These are phyloP conservation scores for Drosophila koepferae DNA, from an alignment of 2,888 invertebrate genomes.

Conservation along the genomic window DNA sequence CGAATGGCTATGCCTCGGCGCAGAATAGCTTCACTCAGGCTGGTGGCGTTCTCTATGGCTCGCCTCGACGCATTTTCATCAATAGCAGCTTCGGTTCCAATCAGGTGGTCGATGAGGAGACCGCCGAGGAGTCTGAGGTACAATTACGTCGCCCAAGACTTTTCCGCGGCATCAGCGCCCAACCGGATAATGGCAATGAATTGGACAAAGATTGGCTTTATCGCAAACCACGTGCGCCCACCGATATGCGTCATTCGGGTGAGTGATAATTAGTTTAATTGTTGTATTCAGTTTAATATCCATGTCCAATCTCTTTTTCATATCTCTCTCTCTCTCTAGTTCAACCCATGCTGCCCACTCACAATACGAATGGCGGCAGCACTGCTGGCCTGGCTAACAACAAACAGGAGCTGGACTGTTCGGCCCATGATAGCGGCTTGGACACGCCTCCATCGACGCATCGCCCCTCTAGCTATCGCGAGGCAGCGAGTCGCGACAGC, in stretches of 20 bases:
- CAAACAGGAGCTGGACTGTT: conserved; percentile 87
- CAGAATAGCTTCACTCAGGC: conserved; percentile 83
- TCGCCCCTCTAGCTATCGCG: conserved; percentile 85
- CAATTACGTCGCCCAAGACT: conserved; percentile 82
- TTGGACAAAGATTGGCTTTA: conserved; percentile 85
- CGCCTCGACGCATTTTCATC: conserved; percentile 83
- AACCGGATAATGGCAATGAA: conserved; percentile 84
- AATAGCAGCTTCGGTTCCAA: conserved; percentile 84
- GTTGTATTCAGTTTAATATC: too few species aligned
- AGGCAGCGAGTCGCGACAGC: conserved; percentile 81
- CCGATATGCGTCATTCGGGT: conserved; percentile 85
- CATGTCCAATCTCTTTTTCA: too few species aligned
- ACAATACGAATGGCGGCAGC: conserved; percentile 55
- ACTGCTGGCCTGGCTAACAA: conserved; percentile 60
- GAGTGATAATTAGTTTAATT: not conserved
- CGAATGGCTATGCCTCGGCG: conserved; percentile 83
- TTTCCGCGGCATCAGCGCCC: conserved; percentile 75
- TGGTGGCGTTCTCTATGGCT: conserved; percentile 78
- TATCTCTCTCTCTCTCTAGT: conserved; percentile 81
- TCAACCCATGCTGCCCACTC: conserved; percentile 83
- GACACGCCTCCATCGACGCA: conserved; percentile 86
- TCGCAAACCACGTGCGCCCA: conserved; percentile 84
- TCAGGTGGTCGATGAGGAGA: conserved; percentile 84
- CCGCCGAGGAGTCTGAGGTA: conserved; percentile 83
- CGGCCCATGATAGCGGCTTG: conserved; percentile 85